Conservation (phyloP, 2,888 invertebrate genomes). For the Microctonus hyperodae region DNA sequence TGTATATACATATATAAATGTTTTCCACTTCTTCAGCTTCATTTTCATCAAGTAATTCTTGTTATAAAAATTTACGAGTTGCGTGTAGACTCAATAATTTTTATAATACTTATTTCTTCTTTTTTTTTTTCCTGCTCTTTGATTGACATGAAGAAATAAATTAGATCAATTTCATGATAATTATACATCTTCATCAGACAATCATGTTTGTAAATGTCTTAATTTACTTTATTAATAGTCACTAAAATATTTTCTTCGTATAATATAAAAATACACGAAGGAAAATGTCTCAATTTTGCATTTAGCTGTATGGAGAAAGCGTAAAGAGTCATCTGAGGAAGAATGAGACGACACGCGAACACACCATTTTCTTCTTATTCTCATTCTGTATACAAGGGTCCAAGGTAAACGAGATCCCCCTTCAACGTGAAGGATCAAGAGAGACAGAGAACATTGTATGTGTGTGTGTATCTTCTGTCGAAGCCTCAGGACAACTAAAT, state of each 20-base stretch:
- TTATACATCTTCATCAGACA: neutral
- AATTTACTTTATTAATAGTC: neutral
- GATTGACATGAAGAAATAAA: neutral
- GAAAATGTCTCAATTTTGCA: neutral
- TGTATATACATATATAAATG: conserved; percentile 11
- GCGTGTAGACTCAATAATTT: neutral
- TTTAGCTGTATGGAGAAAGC: neutral
- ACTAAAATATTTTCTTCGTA: too few species aligned
- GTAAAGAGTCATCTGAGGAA: neutral
- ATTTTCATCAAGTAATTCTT: conserved; percentile 14
- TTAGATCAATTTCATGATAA: neutral
- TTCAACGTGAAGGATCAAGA: neutral
- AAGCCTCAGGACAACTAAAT: conserved; percentile 29
- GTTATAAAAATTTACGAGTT: neutral
- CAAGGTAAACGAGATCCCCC: conserved; percentile 27
- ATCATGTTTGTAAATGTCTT: neutral
- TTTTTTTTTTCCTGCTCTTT: neutral
- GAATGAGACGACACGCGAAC: conserved; percentile 6
- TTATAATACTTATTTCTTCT: neutral
- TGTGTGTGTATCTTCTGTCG: conserved; percentile 6
- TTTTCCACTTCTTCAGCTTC: conserved; percentile 25
- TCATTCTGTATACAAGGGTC: neutral
- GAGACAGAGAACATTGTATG: neutral
- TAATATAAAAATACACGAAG: too few species aligned
- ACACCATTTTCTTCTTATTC: neutral